Base-by-base conservation (phyloP, 2,113 vertebrate species). In the Arvicanthis niloticus region DNA sequence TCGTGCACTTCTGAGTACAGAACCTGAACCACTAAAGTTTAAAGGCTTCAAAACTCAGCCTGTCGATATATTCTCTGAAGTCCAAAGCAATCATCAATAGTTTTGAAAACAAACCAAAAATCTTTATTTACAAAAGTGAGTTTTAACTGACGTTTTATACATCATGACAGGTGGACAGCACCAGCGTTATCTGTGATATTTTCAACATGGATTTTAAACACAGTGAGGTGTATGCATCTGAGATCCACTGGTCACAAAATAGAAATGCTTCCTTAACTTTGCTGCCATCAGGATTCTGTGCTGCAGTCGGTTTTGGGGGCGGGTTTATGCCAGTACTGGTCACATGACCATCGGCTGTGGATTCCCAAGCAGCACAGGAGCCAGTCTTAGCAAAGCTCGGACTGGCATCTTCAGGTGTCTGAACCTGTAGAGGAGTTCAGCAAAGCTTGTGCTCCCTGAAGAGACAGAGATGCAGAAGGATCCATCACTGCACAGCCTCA, bases 331-430 rank as follows among this genome's bases (percentile, higher is more conserved):
- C 65, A 68, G 85, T 31, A 1, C 10, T 2, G 60, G 62, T 97
- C 98, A 99, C 73, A 98, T 98, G 78, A 98, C 98, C 99, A 99
- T 99, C 22, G 98, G 98, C 96, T 98, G 98, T 0, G 99, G 98
- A 16, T 97, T 98, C 24, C 98, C 95, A 26, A 99, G 98, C n/a
- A 99, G 98, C 94, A 99, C 95, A 0, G 99, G 99, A 0, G 98
- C 98, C 68, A 99, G 98, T 73, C 99, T 98, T 5, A 99, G 98
- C 58, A 99, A 95, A 0, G 99, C 99, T 56, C 99, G 98, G 37
- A 99, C 98, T 0, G 99, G 99, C 97, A 99, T 98, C 0, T 98
- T 99, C 97, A 99, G 96, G 95, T 97, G 98, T 91, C 98, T 98
- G 97, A 99, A 99, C 92, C 98, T 99, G 84, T 99, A 93, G 91